phyloP scores from a whole-genome alignment of 2,888 invertebrate species.

The Syritta pipiens region DNA sequence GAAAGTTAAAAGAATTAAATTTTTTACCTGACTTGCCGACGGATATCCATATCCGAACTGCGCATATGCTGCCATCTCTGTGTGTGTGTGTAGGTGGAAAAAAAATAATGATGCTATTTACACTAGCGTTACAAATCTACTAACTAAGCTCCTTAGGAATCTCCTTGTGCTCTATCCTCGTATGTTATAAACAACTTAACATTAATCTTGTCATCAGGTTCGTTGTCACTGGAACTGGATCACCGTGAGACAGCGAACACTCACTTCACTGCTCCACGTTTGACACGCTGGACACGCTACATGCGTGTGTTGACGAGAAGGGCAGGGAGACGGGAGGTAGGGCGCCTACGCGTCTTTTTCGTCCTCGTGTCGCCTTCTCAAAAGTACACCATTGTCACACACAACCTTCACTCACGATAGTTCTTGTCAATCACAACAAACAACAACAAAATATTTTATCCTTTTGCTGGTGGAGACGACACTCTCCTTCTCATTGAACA shows the following conservation, averaged over 20 bases:
- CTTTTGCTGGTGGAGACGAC: neutral
- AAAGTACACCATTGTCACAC: constrained; percentile 50
- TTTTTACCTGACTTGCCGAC: constrained; percentile 93
- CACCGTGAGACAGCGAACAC: constrained; percentile 38
- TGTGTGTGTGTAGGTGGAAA: constrained; percentile 35
- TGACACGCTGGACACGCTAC: constrained; percentile 30
- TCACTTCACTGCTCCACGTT: constrained; percentile 33
- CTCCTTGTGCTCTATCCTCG: constrained; percentile 59
- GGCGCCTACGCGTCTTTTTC: constrained; percentile 14
- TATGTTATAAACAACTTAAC: constrained; percentile 62
- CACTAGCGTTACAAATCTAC: constrained; percentile 56
- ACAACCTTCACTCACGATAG: too few relatives aligned
- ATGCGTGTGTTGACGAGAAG: neutral
- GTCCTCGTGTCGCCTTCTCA: constrained; percentile 1
- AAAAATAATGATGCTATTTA: constrained; percentile 58
- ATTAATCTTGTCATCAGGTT: constrained; percentile 60
- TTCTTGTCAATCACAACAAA: constrained; percentile 39
- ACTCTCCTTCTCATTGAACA: constrained; percentile 26
- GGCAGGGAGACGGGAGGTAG: too few relatives aligned
- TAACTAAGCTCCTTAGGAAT: constrained; percentile 61
- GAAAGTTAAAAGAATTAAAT: neutral
- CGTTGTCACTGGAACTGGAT: constrained; percentile 54
- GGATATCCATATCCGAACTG: constrained; percentile 96
- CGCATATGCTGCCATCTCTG: constrained; percentile 86
- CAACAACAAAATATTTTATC: neutral